Evolutionary conservation across 2,113 vertebrate species (phyloP), one percentile per base, ranked within the genome.

Genomic region (Limanda limanda): DNA sequence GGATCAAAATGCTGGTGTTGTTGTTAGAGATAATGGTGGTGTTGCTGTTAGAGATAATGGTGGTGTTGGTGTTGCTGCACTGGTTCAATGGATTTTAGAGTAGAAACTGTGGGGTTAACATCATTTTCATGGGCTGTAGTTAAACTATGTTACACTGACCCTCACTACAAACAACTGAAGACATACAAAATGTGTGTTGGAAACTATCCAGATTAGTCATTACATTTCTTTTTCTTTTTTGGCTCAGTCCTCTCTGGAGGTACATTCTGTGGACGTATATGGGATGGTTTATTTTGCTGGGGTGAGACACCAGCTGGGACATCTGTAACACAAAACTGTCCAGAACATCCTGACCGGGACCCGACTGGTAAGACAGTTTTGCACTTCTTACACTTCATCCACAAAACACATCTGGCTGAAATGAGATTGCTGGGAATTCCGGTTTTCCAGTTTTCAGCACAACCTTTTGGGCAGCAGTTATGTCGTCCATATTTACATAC

Each of bases 271-370:
- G 94, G 93, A 70, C 93, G 91, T 3, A 95, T 95, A 0, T 99
- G 98, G 98, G 98, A 99, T 5, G 98, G 97, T 40, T 96, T 95
- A 94, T 60, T 98, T 52, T 99, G 98, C 81, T 99, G 98, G 98
- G 95, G 96, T 0, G 96, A 98, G 84, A 96, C 96, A 0, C 95
- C 95, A 1, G 95, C 95, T 54, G 96, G 96, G 68, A 93, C 83
- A 0, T 65, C 92, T 1, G 88, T 95, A 48, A 93, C 93, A 48
- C 96, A 96, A 84, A 92, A 90, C 78, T 99, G 98, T 83, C 97
- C 97, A 0, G 93, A 95, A 83, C 95, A 95, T 68, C 92, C 93
- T 15, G 96, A 96, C 71, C 95, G 96, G 27, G 93, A 96, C 74
- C 52, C 92, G 47, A 81, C 94, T 23, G 96, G 97, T 98, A 95